Percentiles rank a stretch among this genome's conserved stretches.
Evolutionary conservation across 2,888 invertebrate genomes (phyloP).

Genomic region (Apamea anceps): DNA sequence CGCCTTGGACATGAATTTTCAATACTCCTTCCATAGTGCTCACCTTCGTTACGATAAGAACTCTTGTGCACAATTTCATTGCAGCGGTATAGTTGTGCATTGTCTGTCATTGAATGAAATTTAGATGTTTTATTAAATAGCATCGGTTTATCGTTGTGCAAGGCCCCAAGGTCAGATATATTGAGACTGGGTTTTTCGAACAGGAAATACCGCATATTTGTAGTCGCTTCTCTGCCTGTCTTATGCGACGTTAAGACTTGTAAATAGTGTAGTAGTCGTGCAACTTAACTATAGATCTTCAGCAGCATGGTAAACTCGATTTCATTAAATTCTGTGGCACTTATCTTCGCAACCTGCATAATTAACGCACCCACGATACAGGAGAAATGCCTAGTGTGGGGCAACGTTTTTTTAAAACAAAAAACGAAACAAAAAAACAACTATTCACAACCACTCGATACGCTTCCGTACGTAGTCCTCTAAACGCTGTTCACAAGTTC

Average conservation of each 20-base stretch:
- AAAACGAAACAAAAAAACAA: too few relatives aligned
- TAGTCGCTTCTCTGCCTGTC: not conserved
- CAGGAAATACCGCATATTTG: not conserved
- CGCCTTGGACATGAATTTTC: not conserved
- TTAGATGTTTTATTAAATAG: not conserved
- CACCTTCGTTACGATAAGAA: not conserved
- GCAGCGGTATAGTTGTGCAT: not conserved
- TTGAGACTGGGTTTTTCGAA: conserved; percentile 9
- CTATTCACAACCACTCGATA: too few relatives aligned
- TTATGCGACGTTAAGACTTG: not conserved
- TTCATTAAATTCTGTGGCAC: not conserved
- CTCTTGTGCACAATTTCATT: not conserved
- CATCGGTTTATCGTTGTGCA: not conserved
- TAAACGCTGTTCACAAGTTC: too few relatives aligned
- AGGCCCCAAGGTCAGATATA: not conserved
- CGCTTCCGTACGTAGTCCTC: too few relatives aligned
- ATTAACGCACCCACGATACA: too few relatives aligned
- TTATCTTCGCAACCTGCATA: not conserved
- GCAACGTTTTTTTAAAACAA: too few relatives aligned
- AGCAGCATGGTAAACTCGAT: not conserved
- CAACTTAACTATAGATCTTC: not conserved
- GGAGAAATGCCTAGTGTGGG: too few relatives aligned
- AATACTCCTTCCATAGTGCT: not conserved
- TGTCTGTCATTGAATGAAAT: not conserved
- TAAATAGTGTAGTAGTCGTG: not conserved